phyloP scores from a whole-genome alignment of 2,888 invertebrate species.

The Drosophila limbata region DNA sequence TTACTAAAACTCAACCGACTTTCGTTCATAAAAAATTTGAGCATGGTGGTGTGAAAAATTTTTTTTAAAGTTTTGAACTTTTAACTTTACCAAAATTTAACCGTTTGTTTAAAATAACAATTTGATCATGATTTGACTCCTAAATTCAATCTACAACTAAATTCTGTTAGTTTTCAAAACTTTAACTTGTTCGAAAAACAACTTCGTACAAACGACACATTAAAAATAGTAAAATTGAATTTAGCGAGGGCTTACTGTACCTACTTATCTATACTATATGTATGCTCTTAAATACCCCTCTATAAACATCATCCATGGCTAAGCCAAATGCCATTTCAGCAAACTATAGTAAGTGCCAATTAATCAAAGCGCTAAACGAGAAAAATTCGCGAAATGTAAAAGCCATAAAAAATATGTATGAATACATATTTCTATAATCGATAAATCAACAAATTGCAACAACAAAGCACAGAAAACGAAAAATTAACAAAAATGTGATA shows the following conservation, averaged over 20 bases:
- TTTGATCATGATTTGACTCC: no score
- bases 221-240: neutral
- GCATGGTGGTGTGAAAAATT: no score
- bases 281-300: slow-evolving; percentile 1
- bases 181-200: no score
- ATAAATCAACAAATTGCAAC: slow-evolving; percentile 52
- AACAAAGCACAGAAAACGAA: slow-evolving; percentile 13
- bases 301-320: slow-evolving; percentile 7
- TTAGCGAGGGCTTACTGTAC: neutral
- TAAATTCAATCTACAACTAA: neutral
- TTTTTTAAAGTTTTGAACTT: no score
- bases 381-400: slow-evolving; percentile 37
- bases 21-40: no score
- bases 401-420: slow-evolving; percentile 31
- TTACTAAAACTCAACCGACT: neutral
- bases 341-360: slow-evolving; percentile 58
- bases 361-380: slow-evolving; percentile 56
- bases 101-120: no score
- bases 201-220: neutral
- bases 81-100: neutral
- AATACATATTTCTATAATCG: slow-evolving; percentile 27
- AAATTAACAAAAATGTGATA: slow-evolving; percentile 36
- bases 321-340: slow-evolving; percentile 22
- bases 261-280: slow-evolving; percentile 4
- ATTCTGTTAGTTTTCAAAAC: neutral